phyloP scores from a whole-genome alignment of 1,140 invertebrate genomes.

The Patella vulgata region DNA sequence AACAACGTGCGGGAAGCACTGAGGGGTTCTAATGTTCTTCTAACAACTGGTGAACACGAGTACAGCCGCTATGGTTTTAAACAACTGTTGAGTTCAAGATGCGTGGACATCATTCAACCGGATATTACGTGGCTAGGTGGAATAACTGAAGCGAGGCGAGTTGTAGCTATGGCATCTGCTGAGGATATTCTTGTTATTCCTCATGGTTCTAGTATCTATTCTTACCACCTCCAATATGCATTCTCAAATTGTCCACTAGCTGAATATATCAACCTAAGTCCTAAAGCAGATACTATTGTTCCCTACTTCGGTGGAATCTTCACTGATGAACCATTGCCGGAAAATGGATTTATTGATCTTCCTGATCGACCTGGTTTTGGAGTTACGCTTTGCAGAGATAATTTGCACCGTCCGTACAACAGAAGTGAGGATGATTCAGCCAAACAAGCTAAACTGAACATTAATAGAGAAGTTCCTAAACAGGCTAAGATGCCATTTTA shows the following conservation, averaged over 20 bases:
- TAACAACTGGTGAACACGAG: conserved; percentile 61
- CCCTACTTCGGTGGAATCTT: conserved; percentile 61
- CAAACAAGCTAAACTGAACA: conserved; percentile 48
- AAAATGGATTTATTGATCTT: conserved; percentile 56
- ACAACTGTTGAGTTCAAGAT: conserved; percentile 48
- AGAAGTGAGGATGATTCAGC: conserved; percentile 45
- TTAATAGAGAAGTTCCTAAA: conserved; percentile 32
- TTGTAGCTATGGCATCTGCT: conserved; percentile 58
- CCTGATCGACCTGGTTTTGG: conserved; percentile 59
- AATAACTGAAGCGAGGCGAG: conserved; percentile 53
- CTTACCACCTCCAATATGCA: conserved; percentile 61
- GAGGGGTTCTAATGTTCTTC: conserved; percentile 44
- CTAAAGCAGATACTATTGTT: conserved; percentile 49
- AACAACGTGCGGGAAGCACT: conserved; percentile 49
- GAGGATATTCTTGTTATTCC: conserved; percentile 56
- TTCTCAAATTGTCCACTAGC: conserved; percentile 59
- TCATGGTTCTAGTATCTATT: conserved; percentile 61
- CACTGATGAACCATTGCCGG: conserved; percentile 57
- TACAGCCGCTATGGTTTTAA: conserved; percentile 59
- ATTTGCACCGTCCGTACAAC: conserved; percentile 47
- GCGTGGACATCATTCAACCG: conserved; percentile 61
- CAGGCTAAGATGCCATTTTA: conserved; percentile 53
- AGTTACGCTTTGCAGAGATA: conserved; percentile 51
- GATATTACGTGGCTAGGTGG: conserved; percentile 62
- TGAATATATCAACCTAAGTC: conserved; percentile 58